Conservation (phyloP, 2,797 vertebrate genomes). For the Decapterus maruadsi region DNA sequence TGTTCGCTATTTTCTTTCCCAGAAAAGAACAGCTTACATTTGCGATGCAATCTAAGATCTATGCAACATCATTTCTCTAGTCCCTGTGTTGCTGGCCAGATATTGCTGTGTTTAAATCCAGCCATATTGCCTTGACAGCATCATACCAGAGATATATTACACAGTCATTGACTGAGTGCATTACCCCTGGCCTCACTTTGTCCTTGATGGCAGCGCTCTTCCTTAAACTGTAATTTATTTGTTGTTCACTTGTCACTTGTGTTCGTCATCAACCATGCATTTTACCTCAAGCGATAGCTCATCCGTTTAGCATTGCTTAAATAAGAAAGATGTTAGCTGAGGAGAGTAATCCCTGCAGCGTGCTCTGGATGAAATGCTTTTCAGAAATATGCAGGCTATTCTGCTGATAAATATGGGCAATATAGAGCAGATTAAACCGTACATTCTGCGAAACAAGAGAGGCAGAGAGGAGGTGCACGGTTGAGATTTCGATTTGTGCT, state of each 20-base stretch:
- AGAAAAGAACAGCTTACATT: slow-evolving; percentile 40
- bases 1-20: slow-evolving; percentile 29
- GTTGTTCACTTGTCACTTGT: slow-evolving; percentile 75
- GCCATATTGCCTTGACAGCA: slow-evolving; percentile 66
- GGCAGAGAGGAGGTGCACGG: background rate
- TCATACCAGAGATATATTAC: slow-evolving; percentile 70
- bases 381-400: slow-evolving; percentile 36
- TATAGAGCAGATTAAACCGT: slow-evolving; percentile 45
- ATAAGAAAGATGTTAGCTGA: slow-evolving; percentile 69
- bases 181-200: slow-evolving; percentile 65
- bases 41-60: slow-evolving; percentile 39
- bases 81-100: slow-evolving; percentile 37
- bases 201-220: slow-evolving; percentile 72
- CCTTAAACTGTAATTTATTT: slow-evolving; percentile 74
- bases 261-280: slow-evolving; percentile 60
- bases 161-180: slow-evolving; percentile 55
- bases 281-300: slow-evolving; percentile 62
- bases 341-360: slow-evolving; percentile 59
- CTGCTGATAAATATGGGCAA: slow-evolving; percentile 60
- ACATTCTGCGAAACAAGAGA: slow-evolving; percentile 25
- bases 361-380: slow-evolving; percentile 50
- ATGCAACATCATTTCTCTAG: slow-evolving; percentile 39
- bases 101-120: slow-evolving; percentile 62
- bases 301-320: slow-evolving; percentile 66
- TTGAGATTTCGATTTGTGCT: slow-evolving; percentile 1